These are phyloP conservation scores for Epinephelus cyanopodus DNA, from an alignment of 2,113 vertebrate genomes.

Conservation along the genomic window DNA sequence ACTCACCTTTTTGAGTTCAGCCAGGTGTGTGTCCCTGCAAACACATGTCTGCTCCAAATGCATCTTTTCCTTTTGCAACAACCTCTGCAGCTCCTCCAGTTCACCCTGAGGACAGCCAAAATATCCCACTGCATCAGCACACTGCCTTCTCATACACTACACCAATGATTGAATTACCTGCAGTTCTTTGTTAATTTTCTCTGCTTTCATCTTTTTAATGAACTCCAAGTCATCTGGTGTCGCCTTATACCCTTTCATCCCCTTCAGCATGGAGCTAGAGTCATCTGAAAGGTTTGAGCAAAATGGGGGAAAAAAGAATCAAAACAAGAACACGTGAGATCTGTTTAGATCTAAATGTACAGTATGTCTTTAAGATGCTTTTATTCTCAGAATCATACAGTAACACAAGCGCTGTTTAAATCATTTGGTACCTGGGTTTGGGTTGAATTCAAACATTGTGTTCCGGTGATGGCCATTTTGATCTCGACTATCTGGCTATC, in stretches of 20 bases:
- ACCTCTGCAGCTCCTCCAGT: conserved; percentile 45
- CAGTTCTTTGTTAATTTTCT: conserved; percentile 59
- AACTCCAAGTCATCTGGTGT: conserved; percentile 74
- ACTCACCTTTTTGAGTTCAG: conserved; percentile 64
- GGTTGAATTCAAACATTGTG: neutral
- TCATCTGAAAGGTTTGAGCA: conserved; percentile 18
- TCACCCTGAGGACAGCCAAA: conserved; percentile 53
- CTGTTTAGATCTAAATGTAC: neutral
- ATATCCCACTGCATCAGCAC: neutral
- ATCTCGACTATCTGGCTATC: neutral
- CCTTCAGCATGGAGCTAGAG: conserved; percentile 66
- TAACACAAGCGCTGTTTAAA: neutral
- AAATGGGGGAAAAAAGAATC: neutral
- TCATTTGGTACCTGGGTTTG: conserved; percentile 14
- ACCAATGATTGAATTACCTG: conserved; percentile 53
- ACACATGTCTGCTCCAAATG: conserved; percentile 32
- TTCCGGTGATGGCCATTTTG: neutral
- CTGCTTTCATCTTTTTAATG: conserved; percentile 61
- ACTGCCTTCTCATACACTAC: neutral
- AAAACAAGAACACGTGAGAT: neutral
- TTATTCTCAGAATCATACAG: too few relatives aligned
- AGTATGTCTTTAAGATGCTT: too few relatives aligned
- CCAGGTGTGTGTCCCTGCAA: conserved; percentile 16
- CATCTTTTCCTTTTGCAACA: conserved; percentile 36
- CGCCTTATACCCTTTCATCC: conserved; percentile 77